Base-by-base conservation (phyloP, 30 jellyfish, hydroid and myxozoan species). In the Clytia hemisphaerica region DNA sequence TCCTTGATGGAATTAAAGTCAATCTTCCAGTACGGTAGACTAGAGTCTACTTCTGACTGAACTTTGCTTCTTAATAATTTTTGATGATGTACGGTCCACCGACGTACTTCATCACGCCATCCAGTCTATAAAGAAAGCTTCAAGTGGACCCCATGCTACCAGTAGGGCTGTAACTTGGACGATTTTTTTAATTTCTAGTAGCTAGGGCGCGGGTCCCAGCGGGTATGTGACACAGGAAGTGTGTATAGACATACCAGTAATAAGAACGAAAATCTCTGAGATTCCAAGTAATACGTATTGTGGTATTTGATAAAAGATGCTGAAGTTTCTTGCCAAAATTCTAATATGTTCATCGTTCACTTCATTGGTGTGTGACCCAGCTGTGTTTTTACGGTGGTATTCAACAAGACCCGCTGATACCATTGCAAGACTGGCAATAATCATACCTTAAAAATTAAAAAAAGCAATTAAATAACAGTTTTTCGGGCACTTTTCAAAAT, bases 191-290 rank as follows among this genome's bases (percentile, higher is more conserved):
- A 40, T 40, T 10, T n/a, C n/a, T n/a, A n/a, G n/a, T n/a, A n/a
- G n/a, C n/a, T n/a, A n/a, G n/a, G n/a, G n/a, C n/a, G n/a, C 53
- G n/a, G n/a, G 53, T 42, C 53, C 12, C 12, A 12, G 12, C 12
- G 7, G 12, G 32, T 7, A 9, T 12, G 32, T 51, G 66, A 29
- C 32, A 7, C 12, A 51, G 12, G 27, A 51, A 51, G 12, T 51
- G n/a, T n/a, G n/a, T n/a, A n/a, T n/a, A n/a, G n/a, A 16, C 76
- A 53, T 68, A 86, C 96, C 96, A 33, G 96, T 77, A 14, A 86
- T 86, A 69, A 86, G 21, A 29, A 86, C 96, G 60, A 86, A 86
- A 0, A 86, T 78, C 37, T 86, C 96, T 31, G 93, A 77, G 47
- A 86, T 72, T 6, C 94, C 96, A 63, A 86, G 67, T 31, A 86